A percentile compares a stretch with the other conserved stretches of the same genome.
Conservation (phyloP, 1,140 invertebrate species). For the Caenorhabditis latens region DNA sequence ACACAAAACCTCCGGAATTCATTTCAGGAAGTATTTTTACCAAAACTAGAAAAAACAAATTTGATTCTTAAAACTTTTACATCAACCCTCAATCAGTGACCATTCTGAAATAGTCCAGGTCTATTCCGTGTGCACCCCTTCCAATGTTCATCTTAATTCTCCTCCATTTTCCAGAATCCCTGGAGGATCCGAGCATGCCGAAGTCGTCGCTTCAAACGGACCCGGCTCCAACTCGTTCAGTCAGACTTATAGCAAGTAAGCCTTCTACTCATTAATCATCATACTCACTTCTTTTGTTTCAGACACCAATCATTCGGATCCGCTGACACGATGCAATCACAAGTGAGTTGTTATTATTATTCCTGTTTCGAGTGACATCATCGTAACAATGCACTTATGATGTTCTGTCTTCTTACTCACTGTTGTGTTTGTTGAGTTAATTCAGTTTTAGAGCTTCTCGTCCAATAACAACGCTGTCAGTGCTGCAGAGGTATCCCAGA, state of each 20-base stretch:
- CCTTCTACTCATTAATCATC: too few relatives aligned
- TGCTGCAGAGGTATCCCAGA: neutral
- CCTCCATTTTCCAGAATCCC: neutral
- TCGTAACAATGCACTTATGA: neutral
- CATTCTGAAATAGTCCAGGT: too few relatives aligned
- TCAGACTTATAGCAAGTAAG: conserved; percentile 39
- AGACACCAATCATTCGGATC: conserved; percentile 49
- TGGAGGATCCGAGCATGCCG: conserved; percentile 34
- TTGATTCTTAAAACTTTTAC: too few relatives aligned
- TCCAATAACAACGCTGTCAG: conserved; percentile 8
- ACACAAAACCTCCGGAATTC: too few relatives aligned
- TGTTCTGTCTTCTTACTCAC: neutral
- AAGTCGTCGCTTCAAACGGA: conserved; percentile 31
- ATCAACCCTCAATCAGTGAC: too few relatives aligned
- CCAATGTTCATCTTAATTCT: neutral
- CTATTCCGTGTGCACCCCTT: too few relatives aligned
- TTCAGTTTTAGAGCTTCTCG: conserved; percentile 52
- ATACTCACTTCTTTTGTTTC: neutral
- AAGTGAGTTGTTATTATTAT: neutral
- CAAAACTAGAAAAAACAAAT: too few relatives aligned
- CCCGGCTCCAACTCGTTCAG: conserved; percentile 10
- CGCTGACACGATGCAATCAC: conserved; percentile 4
- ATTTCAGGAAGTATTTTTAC: too few relatives aligned
- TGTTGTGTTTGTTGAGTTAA: neutral
- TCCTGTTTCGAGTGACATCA: neutral